These are phyloP conservation scores for Diachasmimorpha longicaudata DNA, from an alignment of 1,140 invertebrate species.

Conservation along the genomic window DNA sequence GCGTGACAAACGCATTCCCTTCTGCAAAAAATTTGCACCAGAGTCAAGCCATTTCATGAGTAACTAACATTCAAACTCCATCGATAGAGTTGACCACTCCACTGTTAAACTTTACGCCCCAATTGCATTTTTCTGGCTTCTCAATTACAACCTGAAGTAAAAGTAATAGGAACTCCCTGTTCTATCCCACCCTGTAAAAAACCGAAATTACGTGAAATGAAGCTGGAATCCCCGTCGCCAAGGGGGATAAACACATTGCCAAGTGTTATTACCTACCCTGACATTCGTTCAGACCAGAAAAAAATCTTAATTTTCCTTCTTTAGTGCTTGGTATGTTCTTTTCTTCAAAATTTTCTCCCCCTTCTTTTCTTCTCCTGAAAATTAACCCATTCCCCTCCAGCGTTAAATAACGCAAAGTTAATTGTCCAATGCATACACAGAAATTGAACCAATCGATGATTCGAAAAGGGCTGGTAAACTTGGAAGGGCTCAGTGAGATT, in stretches of 20 bases:
- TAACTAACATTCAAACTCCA: not conserved
- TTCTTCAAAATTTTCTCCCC: no score
- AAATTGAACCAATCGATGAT: not conserved
- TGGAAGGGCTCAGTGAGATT: not conserved
- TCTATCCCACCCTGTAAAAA: not conserved
- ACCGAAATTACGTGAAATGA: not conserved
- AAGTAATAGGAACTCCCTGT: not conserved
- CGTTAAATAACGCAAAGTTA: not conserved
- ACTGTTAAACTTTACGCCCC: not conserved
- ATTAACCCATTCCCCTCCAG: no score
- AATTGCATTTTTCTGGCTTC: not conserved
- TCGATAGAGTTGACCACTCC: not conserved
- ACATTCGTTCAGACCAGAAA: no score
- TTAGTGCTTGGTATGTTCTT: no score
- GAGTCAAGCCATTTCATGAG: no score
- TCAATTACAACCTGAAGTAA: not conserved
- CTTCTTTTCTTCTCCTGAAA: no score
- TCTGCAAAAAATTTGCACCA: no score
- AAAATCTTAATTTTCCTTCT: no score
- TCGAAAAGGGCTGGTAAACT: not conserved
- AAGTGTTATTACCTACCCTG: not conserved
- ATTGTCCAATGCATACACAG: not conserved
- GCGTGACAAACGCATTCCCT: no score
- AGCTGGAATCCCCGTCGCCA: no score
- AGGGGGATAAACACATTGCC: not conserved